phyloP scores from a whole-genome alignment of 2,797 vertebrate species.

The Chloroceryle inda region DNA sequence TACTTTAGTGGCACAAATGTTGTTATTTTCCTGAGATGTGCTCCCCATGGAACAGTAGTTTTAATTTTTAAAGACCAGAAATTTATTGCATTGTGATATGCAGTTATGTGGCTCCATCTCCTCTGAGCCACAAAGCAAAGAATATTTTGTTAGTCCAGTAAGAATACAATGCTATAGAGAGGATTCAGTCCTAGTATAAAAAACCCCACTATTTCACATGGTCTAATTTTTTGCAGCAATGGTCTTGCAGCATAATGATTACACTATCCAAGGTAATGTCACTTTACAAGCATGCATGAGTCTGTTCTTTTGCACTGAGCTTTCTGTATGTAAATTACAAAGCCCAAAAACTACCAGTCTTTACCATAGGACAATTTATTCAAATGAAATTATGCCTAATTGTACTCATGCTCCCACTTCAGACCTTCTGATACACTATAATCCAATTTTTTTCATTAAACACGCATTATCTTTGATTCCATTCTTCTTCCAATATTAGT shows the following conservation, averaged over 20 bases:
- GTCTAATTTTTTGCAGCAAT: background rate
- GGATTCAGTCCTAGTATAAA: background rate
- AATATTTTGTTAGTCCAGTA: background rate
- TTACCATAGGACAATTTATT: background rate
- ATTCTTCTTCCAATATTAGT: background rate
- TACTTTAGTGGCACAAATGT: slow-evolving; percentile 7
- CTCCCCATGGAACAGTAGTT: slow-evolving; percentile 1
- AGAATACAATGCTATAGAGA: background rate
- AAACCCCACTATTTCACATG: background rate
- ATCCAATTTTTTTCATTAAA: background rate
- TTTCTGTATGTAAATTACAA: background rate
- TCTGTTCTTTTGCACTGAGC: background rate
- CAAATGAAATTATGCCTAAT: background rate
- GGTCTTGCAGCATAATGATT: background rate
- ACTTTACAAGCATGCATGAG: background rate
- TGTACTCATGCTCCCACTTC: background rate
- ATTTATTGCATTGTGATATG: background rate
- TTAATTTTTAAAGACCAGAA: slow-evolving; percentile 62
- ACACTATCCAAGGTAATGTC: background rate
- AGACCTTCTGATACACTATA: background rate
- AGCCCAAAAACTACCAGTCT: background rate
- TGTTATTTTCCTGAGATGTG: slow-evolving; percentile 30
- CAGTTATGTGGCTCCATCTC: background rate
- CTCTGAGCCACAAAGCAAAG: slow-evolving; percentile 11
- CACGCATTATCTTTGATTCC: background rate